These are phyloP conservation scores for Tarsius wallacei DNA, from an alignment of 2,797 vertebrate species.

Conservation along the genomic window DNA sequence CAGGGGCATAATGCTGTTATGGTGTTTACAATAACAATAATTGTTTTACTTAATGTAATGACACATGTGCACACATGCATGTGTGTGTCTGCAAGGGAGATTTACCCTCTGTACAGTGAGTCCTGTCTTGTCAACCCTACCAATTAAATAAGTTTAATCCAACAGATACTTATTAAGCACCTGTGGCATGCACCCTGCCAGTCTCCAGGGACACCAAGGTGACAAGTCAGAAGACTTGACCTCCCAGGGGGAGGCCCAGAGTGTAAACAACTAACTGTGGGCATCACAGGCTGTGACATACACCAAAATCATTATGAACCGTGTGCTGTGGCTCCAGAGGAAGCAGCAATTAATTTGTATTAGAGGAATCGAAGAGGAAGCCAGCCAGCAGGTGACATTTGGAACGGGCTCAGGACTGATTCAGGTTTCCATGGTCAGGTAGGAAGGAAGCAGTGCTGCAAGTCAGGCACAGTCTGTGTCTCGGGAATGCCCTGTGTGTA, in stretches of 20 bases:
- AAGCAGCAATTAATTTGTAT: not conserved
- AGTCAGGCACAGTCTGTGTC: accelerated
- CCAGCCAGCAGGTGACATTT: not conserved
- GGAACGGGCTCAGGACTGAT: not conserved
- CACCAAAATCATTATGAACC: accelerated
- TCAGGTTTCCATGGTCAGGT: accelerated
- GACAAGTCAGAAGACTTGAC: not conserved
- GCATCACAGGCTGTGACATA: accelerated
- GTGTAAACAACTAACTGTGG: not conserved
- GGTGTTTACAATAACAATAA: accelerated
- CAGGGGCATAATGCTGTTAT: accelerated
- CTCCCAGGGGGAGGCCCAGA: not conserved
- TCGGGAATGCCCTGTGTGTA: not conserved
- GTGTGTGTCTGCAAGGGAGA: not conserved
- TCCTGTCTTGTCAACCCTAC: not conserved
- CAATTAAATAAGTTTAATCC: not conserved
- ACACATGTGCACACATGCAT: accelerated
- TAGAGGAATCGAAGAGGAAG: not conserved
- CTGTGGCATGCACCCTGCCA: not conserved
- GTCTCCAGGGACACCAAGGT: not conserved
- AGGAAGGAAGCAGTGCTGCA: too few species aligned
- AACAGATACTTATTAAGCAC: not conserved
- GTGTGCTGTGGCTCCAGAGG: accelerated
- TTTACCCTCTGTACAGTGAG: accelerated
- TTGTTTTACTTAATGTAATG: not conserved